Evolutionary conservation across 2,888 invertebrate genomes (phyloP).

Genomic region (Arrhopalites spinosus): DNA sequence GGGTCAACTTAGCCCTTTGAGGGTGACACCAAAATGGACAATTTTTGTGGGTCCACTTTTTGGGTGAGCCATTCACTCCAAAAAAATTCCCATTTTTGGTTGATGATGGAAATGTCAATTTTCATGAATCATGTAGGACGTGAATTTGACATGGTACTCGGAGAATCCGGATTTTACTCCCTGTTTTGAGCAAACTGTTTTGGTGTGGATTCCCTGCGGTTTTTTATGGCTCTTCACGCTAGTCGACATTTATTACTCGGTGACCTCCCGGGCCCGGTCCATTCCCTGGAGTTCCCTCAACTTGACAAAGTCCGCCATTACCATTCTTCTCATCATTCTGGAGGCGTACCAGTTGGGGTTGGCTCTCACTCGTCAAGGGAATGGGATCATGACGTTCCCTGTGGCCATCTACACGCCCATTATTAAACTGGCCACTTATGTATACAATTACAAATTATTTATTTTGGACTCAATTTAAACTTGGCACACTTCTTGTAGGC

Average conservation of each 20-base stretch:
- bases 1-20: no score
- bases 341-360: slow-evolving; percentile 38
- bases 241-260: slow-evolving; percentile 64
- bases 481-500: no score
- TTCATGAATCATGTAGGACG: slow-evolving; percentile 36
- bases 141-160: slow-evolving; percentile 67
- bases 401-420: slow-evolving; percentile 41
- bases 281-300: slow-evolving; percentile 57
- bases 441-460: slow-evolving; percentile 27
- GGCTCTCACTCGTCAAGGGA: not conserved
- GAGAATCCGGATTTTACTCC: slow-evolving; percentile 79
- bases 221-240: slow-evolving; percentile 78
- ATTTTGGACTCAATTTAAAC: no score
- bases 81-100: not conserved
- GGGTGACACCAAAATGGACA: slow-evolving; percentile 25
- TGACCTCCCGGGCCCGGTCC: slow-evolving; percentile 42
- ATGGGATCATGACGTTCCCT: slow-evolving; percentile 15
- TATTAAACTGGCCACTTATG: slow-evolving; percentile 46
- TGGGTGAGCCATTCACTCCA: slow-evolving; percentile 37
- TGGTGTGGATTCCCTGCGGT: slow-evolving; percentile 86
- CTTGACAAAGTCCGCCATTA: slow-evolving; percentile 47
- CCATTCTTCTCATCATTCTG: slow-evolving; percentile 34
- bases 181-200: slow-evolving; percentile 89
- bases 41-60: slow-evolving; percentile 39
- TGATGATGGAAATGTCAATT: not conserved